phyloP scores from a whole-genome alignment of 2,113 vertebrate genomes.

The Cairina moschata region DNA sequence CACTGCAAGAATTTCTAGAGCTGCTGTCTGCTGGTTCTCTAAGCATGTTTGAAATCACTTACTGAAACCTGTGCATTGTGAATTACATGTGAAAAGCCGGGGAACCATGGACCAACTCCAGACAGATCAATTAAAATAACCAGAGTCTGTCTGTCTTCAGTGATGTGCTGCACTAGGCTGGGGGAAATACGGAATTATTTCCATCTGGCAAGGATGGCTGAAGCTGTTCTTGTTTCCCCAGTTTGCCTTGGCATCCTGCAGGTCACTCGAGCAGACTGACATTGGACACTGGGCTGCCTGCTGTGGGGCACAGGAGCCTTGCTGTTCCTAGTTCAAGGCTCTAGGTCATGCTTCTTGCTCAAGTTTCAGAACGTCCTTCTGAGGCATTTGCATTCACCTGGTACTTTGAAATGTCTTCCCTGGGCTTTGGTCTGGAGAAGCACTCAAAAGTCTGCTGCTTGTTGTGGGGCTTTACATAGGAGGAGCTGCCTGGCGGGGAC shows the following conservation, averaged over 20 bases:
- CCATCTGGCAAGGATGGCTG: background rate
- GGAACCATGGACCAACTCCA: rapidly evolving
- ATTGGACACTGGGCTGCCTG: background rate
- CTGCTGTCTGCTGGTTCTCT: background rate
- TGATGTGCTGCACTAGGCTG: background rate
- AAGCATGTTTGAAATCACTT: background rate
- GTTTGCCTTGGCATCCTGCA: background rate
- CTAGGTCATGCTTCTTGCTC: background rate
- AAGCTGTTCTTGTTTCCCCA: background rate
- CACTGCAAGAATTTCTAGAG: background rate
- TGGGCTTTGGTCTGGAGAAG: background rate
- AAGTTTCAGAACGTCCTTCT: background rate
- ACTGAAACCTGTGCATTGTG: background rate
- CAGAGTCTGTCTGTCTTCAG: background rate
- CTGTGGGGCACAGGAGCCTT: background rate
- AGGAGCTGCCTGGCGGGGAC: background rate
- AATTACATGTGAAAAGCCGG: background rate
- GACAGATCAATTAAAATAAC: background rate
- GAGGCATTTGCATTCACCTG: background rate
- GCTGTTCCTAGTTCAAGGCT: background rate
- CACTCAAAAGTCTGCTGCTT: background rate
- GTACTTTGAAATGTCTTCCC: background rate
- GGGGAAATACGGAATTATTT: background rate
- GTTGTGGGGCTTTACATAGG: background rate
- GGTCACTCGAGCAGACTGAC: background rate